Percentiles rank a stretch among this genome's conserved stretches.
These are phyloP conservation scores for Clarias batrachus DNA, from an alignment of 2,113 vertebrate genomes.

Conservation along the genomic window DNA sequence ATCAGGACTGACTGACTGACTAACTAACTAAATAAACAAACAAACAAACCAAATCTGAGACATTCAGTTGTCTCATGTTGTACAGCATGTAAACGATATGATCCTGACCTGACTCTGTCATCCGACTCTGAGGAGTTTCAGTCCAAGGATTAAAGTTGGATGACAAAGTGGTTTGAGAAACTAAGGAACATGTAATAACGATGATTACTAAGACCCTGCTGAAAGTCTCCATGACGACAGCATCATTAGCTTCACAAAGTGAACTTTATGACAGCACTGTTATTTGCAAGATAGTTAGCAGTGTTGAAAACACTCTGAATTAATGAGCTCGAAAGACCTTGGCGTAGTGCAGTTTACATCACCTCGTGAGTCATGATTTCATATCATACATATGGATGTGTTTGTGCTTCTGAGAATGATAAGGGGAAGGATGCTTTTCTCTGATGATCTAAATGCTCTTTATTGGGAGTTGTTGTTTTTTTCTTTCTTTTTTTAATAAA, in stretches of 20 bases:
- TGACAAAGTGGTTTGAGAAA: not conserved
- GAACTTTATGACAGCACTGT: not conserved
- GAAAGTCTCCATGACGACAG: not conserved
- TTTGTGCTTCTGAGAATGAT: not conserved
- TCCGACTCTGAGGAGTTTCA: not conserved
- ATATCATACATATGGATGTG: slow-evolving; percentile 5
- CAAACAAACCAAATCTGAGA: not conserved
- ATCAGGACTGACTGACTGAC: not conserved
- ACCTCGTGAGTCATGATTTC: not conserved
- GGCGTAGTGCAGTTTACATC: not conserved
- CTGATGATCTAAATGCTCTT: not conserved
- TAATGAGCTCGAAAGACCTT: slow-evolving; percentile 23
- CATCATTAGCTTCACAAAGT: slow-evolving; percentile 1
- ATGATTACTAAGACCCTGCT: not conserved
- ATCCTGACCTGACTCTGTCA: not conserved
- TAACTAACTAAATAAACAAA: not conserved
- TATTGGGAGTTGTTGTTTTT: not conserved
- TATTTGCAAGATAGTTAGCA: slow-evolving; percentile 1
- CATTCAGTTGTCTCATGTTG: not conserved
- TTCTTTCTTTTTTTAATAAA: not conserved
- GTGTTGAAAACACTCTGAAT: slow-evolving; percentile 7
- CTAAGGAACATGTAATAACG: not conserved
- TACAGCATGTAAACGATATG: not conserved
- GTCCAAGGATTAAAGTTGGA: not conserved
- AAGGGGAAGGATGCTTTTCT: not conserved